Conservation (phyloP, 2,888 invertebrate genomes). For the Campaea margaritaria region DNA sequence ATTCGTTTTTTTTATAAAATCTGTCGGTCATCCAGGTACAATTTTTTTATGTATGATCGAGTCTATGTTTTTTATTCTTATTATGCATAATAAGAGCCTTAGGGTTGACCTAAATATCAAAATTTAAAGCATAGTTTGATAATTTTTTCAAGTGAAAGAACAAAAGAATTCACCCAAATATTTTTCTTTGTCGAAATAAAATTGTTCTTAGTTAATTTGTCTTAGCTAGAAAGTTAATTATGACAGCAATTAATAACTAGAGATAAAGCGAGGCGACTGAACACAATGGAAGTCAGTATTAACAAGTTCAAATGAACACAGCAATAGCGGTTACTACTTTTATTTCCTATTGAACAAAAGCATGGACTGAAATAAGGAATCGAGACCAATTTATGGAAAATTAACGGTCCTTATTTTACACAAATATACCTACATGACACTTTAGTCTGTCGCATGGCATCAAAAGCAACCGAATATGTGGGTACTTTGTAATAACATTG, state of each 20-base stretch:
- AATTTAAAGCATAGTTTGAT: constrained; percentile 9
- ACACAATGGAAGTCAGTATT: constrained; percentile 55
- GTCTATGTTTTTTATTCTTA: too few species aligned
- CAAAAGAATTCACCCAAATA: constrained; percentile 25
- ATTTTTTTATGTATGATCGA: too few species aligned
- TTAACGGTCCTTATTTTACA: not conserved
- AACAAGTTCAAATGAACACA: constrained; percentile 32
- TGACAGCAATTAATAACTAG: constrained; percentile 50
- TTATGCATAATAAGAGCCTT: too few species aligned
- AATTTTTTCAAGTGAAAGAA: constrained; percentile 21
- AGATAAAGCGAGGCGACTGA: constrained; percentile 44
- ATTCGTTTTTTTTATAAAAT: too few species aligned
- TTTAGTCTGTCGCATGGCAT: not conserved
- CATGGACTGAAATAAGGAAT: not conserved
- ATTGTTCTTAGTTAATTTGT: constrained; percentile 56
- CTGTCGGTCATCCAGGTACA: too few species aligned
- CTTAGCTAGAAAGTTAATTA: constrained; percentile 61
- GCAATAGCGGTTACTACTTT: constrained; percentile 12
- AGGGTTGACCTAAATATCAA: too few species aligned
- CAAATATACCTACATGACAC: not conserved
- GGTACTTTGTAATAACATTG: constrained; percentile 13
- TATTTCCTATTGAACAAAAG: constrained; percentile 9
- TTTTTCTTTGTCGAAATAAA: constrained; percentile 44
- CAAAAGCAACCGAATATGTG: not conserved
- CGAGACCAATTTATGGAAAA: not conserved